Evolutionary conservation across 2,113 vertebrate species (phyloP).

Genomic region (Dipodomys ordii): DNA sequence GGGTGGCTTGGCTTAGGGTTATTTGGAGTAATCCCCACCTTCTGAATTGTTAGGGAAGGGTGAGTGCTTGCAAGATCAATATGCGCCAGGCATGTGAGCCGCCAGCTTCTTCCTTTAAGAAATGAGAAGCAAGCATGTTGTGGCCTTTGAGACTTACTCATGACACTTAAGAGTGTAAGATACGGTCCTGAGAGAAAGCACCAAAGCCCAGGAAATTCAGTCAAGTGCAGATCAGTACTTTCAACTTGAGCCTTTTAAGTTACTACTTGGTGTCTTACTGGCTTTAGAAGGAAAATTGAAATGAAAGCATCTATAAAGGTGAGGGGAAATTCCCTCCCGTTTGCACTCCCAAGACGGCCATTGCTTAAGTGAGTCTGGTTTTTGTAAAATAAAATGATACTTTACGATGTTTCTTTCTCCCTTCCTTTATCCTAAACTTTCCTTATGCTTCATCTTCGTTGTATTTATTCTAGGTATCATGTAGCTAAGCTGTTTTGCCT

Average conservation of each 20-base stretch:
- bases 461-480: not conserved
- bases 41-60: not conserved
- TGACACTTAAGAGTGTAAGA: not conserved
- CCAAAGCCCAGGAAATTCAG: not conserved
- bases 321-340: not conserved
- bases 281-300: not conserved
- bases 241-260: not conserved
- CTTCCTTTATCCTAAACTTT: not conserved
- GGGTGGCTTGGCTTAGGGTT: not conserved
- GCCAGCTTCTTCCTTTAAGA: not conserved
- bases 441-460: not conserved
- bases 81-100: not conserved
- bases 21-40: not conserved
- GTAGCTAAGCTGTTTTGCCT: not conserved
- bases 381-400: not conserved
- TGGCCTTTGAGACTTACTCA: not conserved
- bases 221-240: not conserved
- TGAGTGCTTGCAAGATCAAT: not conserved
- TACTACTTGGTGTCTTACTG: not conserved
- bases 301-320: not conserved
- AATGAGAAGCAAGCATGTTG: not conserved
- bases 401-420: not conserved
- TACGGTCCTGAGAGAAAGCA: not conserved
- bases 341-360: not conserved
- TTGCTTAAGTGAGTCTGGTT: not conserved